Conservation (phyloP, 1,140 invertebrate genomes). For the Meteorus sp. region DNA sequence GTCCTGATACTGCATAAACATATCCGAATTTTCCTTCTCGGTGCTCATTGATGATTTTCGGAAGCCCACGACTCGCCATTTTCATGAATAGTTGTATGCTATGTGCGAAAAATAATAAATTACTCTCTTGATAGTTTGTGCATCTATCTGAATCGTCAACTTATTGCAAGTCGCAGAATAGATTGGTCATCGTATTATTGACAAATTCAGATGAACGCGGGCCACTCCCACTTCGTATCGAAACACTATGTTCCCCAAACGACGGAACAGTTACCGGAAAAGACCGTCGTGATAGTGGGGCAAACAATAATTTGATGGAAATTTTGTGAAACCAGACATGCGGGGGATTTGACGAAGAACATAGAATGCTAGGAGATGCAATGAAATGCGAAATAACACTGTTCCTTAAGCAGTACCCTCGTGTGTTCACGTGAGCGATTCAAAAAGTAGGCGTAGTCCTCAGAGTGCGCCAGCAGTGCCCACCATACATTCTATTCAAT, state of each 20-base stretch:
- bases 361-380: not conserved
- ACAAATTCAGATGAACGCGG: no score
- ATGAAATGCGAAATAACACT: not conserved
- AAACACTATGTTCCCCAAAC: no score
- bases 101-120: constrained; percentile 31
- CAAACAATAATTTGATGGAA: no score
- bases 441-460: constrained; percentile 56
- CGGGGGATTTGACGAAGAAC: constrained; percentile 8
- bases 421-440: constrained; percentile 51
- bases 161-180: no score
- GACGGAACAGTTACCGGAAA: no score
- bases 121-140: no score
- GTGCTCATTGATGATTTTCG: constrained; percentile 81
- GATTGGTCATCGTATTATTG: no score
- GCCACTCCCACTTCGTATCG: no score
- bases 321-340: no score
- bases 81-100: constrained; percentile 35
- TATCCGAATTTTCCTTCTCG: constrained; percentile 89
- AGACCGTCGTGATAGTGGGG: no score
- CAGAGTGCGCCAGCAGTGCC: constrained; percentile 21
- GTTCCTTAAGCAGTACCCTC: constrained; percentile 5
- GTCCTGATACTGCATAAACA: constrained; percentile 95
- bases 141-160: no score
- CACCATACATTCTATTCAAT: constrained; percentile 32
- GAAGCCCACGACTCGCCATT: constrained; percentile 59